These are phyloP conservation scores for Nerophis ophidion DNA, from an alignment of 2,113 vertebrate species.

Conservation along the genomic window DNA sequence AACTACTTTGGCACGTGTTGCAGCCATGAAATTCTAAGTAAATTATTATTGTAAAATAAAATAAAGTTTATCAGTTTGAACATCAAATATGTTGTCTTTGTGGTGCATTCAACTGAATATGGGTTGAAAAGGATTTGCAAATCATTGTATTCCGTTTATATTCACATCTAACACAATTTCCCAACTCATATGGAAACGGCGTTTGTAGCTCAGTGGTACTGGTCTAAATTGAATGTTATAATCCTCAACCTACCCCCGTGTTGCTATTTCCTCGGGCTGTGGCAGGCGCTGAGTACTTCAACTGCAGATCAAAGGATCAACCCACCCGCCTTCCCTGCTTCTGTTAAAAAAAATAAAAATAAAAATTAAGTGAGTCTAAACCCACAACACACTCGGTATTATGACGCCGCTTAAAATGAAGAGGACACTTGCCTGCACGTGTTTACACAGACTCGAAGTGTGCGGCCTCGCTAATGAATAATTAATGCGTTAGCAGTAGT, in stretches of 20 bases:
- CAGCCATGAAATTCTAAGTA: too few species aligned
- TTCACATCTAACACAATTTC: too few species aligned
- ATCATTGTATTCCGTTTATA: too few species aligned
- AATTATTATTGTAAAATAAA: too few species aligned
- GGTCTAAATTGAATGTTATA: constrained; percentile 59
- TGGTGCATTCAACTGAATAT: too few species aligned
- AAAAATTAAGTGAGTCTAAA: neutral
- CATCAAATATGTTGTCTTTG: too few species aligned
- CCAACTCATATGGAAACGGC: too few species aligned
- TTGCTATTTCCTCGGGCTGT: constrained; percentile 33
- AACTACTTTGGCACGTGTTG: too few species aligned
- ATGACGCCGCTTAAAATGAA: neutral
- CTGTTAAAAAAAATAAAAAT: neutral
- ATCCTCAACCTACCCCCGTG: constrained; percentile 39
- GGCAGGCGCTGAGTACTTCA: constrained; percentile 39
- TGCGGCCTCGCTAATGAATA: neutral
- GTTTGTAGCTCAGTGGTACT: constrained; percentile 44
- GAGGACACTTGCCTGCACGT: neutral
- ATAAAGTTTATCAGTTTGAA: too few species aligned
- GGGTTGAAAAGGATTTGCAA: too few species aligned
- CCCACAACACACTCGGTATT: neutral
- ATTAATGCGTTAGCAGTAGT: neutral
- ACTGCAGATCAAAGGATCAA: constrained; percentile 51
- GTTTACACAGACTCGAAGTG: neutral
- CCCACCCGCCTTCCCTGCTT: constrained; percentile 45